These are phyloP conservation scores for Apus apus DNA, from an alignment of 2,113 vertebrate species.

Conservation along the genomic window DNA sequence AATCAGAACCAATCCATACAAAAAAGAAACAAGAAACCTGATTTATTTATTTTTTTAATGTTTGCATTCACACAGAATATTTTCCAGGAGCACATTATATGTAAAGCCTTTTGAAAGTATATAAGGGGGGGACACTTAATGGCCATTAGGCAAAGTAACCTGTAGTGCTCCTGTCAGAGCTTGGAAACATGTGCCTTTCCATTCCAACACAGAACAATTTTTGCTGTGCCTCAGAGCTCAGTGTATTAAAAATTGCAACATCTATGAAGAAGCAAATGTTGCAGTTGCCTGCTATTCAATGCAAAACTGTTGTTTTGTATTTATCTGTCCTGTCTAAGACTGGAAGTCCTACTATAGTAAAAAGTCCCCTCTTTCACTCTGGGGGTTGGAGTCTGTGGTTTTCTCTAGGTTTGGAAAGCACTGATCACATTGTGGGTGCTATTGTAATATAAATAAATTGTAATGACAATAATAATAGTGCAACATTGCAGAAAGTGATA, in stretches of 20 bases:
- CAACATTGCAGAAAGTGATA: slow-evolving; percentile 26
- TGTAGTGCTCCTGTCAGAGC: not conserved
- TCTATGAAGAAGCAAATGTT: not conserved
- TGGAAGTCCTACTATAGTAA: not conserved
- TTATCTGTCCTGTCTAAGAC: not conserved
- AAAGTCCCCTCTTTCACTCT: not conserved
- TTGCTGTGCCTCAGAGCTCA: not conserved
- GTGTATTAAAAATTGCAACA: not conserved
- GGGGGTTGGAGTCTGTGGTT: not conserved
- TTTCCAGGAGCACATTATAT: not conserved
- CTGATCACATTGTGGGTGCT: not conserved
- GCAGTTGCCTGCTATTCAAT: not conserved
- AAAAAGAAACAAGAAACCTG: fast-evolving
- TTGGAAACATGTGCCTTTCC: not conserved
- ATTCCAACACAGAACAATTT: not conserved
- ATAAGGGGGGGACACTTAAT: not conserved
- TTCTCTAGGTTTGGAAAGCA: not conserved
- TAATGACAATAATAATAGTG: slow-evolving; percentile 29
- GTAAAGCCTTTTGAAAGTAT: not conserved
- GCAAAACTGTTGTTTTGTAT: not conserved
- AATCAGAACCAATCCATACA: not conserved
- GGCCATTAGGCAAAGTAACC: not conserved
- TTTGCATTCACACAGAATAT: not conserved
- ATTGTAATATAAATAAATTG: slow-evolving; percentile 36
- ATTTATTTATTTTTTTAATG: not conserved